Evolutionary conservation across 2,797 vertebrate genomes (phyloP), one percentile per base, ranked within the genome.

Genomic region (Melanotaenia parkinsoni): DNA sequence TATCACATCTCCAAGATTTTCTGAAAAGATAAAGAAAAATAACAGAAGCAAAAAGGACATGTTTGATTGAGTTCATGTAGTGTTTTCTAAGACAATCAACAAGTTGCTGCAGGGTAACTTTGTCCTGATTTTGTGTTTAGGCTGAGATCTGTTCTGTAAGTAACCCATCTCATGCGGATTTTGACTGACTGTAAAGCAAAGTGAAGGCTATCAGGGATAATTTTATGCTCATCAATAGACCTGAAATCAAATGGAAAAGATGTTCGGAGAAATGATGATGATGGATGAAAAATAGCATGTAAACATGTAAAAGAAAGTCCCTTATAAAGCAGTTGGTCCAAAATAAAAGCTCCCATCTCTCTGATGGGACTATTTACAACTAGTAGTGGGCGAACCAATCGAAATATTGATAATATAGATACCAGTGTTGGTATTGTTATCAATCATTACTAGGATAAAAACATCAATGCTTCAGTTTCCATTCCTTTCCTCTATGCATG

Each of bases 1-100:
- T 38, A 53, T 40, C 45, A 20, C 26, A 24, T 76, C 71, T 79
- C 67, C 58, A 80, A 87, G 72, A 78, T 83, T 81, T 76, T 86
- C 74, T 32, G 26, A 67, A 78, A 75, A 83, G 84, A 88, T 85
- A 82, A 87, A 84, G 62, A 67, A 0, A 12, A 75, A 75, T 28
- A 72, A 70, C 51, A 57, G 7, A 43, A 72, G 59, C 63, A 64
- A 40, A 53, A 43, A 22, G 45, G 45, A 50, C 45, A 50, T 22
- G 45, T 50, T 22, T 20, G 45, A 50, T 50, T 63, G 61, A 73
- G 72, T 33, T 70, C 26, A 66, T 79, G 56, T 43, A 11, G n/a
- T 20, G 18, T 58, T 72, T 63, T 70, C 33, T 45, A 64, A 66
- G 61, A 81, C 70, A 76, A 81, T 76, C 66, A 20, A 58, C 43